phyloP scores from a whole-genome alignment of 2,797 vertebrate genomes.

The Lacerta agilis region DNA sequence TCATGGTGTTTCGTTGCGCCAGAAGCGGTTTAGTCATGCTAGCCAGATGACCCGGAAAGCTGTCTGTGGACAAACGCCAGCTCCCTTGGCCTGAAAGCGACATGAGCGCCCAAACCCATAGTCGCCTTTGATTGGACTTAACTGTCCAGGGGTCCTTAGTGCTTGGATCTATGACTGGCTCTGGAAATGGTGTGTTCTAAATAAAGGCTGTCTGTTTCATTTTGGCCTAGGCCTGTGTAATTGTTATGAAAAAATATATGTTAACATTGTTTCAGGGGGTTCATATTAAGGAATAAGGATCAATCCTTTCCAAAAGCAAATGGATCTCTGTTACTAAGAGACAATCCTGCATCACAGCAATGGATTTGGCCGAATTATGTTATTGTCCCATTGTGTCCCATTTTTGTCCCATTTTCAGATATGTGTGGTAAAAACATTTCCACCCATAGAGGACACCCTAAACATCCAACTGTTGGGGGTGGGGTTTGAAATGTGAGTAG shows the following conservation, averaged over 20 bases:
- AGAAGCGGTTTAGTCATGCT: too few species aligned
- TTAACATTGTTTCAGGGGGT: not conserved
- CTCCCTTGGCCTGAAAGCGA: too few species aligned
- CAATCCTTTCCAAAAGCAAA: not conserved
- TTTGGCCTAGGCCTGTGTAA: not conserved
- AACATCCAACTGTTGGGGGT: not conserved
- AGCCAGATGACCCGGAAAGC: too few species aligned
- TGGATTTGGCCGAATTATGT: not conserved
- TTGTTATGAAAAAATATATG: not conserved
- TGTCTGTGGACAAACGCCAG: too few species aligned
- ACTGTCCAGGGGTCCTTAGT: not conserved
- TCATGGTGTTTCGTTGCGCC: too few species aligned
- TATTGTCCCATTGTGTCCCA: not conserved
- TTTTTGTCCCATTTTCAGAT: not conserved
- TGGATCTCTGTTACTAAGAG: not conserved
- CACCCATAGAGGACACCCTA: not conserved
- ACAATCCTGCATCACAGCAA: not conserved
- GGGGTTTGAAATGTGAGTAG: not conserved
- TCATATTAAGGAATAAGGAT: not conserved
- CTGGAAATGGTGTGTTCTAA: not conserved
- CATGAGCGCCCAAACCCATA: too few species aligned
- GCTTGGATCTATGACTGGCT: not conserved
- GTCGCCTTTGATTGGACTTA: too few species aligned
- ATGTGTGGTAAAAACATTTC: not conserved
- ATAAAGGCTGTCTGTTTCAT: not conserved